These are phyloP conservation scores for Phoxinus dragarum DNA, from an alignment of 2,797 vertebrate genomes.

Conservation along the genomic window DNA sequence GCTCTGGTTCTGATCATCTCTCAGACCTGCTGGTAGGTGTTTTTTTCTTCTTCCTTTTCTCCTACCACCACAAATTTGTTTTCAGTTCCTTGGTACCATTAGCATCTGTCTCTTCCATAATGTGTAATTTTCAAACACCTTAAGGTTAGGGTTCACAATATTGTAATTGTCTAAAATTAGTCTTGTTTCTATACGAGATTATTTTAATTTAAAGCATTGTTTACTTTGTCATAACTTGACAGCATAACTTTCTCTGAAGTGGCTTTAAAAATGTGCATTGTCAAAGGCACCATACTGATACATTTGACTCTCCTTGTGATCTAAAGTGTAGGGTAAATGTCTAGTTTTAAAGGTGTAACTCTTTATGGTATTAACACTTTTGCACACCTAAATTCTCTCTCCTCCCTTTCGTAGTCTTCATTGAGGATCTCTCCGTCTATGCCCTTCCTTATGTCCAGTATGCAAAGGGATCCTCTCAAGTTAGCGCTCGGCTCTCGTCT, in stretches of 20 bases:
- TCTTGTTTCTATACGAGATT: neutral
- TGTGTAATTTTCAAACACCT: neutral
- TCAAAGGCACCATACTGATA: neutral
- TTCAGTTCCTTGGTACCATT: accelerated
- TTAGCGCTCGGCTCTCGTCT: slow-evolving; percentile 84
- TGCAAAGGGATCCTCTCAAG: slow-evolving; percentile 89
- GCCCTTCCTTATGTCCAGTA: slow-evolving; percentile 88
- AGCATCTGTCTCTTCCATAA: neutral
- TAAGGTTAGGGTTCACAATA: too few species aligned
- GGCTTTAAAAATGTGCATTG: too few species aligned
- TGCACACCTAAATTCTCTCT: neutral
- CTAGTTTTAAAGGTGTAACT: neutral
- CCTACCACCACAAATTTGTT: neutral
- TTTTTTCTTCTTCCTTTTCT: neutral
- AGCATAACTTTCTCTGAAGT: neutral
- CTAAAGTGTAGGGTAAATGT: neutral
- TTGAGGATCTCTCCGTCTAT: slow-evolving; percentile 94
- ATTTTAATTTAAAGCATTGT: too few species aligned
- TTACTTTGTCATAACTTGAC: neutral
- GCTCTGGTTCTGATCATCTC: slow-evolving; percentile 96
- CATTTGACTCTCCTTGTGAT: neutral
- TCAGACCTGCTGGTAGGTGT: slow-evolving; percentile 89
- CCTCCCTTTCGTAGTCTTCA: slow-evolving; percentile 81
- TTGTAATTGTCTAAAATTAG: neutral
- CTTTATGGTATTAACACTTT: neutral